These are phyloP conservation scores for Cecidostiba fungosa DNA, from an alignment of 2,888 invertebrate genomes.

Conservation along the genomic window DNA sequence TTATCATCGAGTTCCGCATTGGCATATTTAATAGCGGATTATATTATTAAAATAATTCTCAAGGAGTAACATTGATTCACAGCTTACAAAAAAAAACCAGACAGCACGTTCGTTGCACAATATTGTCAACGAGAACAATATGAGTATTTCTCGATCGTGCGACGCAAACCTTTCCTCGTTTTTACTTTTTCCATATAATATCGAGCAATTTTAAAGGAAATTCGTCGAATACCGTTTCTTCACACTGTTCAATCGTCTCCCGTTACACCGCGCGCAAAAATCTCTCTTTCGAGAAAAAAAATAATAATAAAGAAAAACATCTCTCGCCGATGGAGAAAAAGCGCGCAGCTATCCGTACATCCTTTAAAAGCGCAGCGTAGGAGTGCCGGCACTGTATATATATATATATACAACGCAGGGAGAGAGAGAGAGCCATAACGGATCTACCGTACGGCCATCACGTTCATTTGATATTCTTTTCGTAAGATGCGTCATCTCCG, in stretches of 20 bases:
- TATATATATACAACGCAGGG: neutral
- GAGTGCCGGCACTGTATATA: constrained; percentile 4
- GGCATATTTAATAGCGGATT: neutral
- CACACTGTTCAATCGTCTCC: neutral
- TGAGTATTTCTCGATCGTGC: too few species aligned
- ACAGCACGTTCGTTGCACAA: too few species aligned
- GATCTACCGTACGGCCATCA: constrained; percentile 46
- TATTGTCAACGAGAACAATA: too few species aligned
- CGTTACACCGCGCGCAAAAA: neutral
- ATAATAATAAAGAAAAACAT: neutral
- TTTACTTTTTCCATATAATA: too few species aligned
- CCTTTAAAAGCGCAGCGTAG: constrained; percentile 30
- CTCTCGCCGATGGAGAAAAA: neutral
- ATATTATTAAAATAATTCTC: neutral
- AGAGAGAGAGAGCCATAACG: constrained; percentile 26
- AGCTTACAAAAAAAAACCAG: too few species aligned
- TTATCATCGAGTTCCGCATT: neutral
- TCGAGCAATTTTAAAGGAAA: neutral
- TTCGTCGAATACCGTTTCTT: neutral
- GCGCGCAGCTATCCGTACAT: neutral
- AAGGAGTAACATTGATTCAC: neutral
- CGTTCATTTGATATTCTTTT: constrained; percentile 77
- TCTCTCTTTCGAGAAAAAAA: too few species aligned
- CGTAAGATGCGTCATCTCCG: constrained; percentile 74
- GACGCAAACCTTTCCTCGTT: too few species aligned